phyloP scores from a whole-genome alignment of 2,888 invertebrate genomes.

The Tiphia femorata region DNA sequence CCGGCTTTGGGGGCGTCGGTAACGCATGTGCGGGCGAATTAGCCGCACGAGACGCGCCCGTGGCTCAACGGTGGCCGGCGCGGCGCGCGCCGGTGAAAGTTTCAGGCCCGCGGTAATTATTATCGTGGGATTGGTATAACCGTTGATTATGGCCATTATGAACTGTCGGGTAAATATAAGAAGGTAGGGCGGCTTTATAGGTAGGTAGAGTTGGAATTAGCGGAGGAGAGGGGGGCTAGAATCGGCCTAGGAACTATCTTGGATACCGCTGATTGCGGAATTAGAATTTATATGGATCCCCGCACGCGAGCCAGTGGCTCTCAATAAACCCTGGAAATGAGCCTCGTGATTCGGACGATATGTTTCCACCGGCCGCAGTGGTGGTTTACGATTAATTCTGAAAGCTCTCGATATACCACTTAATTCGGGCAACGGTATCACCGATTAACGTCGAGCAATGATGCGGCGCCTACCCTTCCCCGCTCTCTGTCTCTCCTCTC shows the following conservation, averaged over 20 bases:
- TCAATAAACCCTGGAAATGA: conserved; percentile 42
- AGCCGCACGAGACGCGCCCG: conserved; percentile 46
- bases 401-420: conserved; percentile 48
- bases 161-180: conserved; percentile 66
- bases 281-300: conserved; percentile 68
- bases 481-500: too few species aligned
- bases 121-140: conserved; percentile 63
- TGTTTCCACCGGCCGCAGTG: conserved; percentile 38
- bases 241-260: conserved; percentile 67
- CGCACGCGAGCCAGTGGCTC: conserved; percentile 66
- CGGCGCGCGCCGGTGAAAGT: conserved; percentile 38
- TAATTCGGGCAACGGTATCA: conserved; percentile 49
- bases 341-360: conserved; percentile 38
- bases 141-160: conserved; percentile 67
- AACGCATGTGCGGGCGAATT: conserved; percentile 46
- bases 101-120: conserved; percentile 60
- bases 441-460: conserved; percentile 55
- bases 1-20: conserved; percentile 16
- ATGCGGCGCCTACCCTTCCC: conserved; percentile 34
- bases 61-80: conserved; percentile 18
- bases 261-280: conserved; percentile 68
- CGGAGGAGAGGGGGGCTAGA: too few species aligned
- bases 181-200: conserved; percentile 53
- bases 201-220: conserved; percentile 63
- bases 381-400: conserved; percentile 46